A percentile compares a stretch with the other conserved stretches of the same genome.
Evolutionary conservation across 2,113 vertebrate genomes (phyloP).

Genomic region (Saccopteryx leptura): DNA sequence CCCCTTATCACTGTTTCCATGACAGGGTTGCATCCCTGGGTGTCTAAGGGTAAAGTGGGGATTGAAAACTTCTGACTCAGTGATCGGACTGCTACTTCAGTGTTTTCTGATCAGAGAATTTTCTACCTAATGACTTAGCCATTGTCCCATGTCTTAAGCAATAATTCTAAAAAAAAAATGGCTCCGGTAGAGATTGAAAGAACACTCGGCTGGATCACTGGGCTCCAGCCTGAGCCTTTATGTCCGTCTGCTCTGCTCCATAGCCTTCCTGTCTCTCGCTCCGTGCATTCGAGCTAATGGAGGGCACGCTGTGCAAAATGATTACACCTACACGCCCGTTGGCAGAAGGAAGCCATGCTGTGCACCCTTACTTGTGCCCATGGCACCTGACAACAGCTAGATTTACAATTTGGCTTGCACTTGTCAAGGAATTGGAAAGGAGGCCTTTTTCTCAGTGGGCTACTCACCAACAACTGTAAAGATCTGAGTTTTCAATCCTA

Average conservation of each 20-base stretch:
- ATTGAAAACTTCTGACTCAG: background rate
- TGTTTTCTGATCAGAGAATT: background rate
- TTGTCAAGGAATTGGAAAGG: slow-evolving; percentile 1
- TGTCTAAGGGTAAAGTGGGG: background rate
- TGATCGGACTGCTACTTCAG: background rate
- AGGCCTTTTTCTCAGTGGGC: slow-evolving; percentile 26
- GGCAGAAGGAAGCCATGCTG: slow-evolving; percentile 70
- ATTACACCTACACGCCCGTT: slow-evolving; percentile 51
- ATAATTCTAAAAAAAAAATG: background rate
- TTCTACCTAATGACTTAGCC: background rate
- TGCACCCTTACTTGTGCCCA: slow-evolving; percentile 67
- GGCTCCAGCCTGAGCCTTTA: background rate
- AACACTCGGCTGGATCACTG: background rate
- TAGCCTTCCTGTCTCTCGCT: background rate
- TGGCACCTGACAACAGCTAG: slow-evolving; percentile 59
- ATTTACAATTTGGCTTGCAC: slow-evolving; percentile 64
- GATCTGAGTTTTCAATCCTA: background rate
- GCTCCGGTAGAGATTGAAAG: background rate
- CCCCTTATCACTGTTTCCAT: background rate
- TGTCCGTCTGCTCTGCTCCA: background rate
- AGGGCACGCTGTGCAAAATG: slow-evolving; percentile 63
- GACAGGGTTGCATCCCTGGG: background rate
- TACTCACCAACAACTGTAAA: background rate
- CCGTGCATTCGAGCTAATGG: slow-evolving; percentile 28
- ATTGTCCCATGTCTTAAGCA: background rate